Percentiles rank a stretch among this genome's conserved stretches.
These are phyloP conservation scores for Strix uralensis DNA, from an alignment of 2,113 vertebrate species.

Conservation along the genomic window DNA sequence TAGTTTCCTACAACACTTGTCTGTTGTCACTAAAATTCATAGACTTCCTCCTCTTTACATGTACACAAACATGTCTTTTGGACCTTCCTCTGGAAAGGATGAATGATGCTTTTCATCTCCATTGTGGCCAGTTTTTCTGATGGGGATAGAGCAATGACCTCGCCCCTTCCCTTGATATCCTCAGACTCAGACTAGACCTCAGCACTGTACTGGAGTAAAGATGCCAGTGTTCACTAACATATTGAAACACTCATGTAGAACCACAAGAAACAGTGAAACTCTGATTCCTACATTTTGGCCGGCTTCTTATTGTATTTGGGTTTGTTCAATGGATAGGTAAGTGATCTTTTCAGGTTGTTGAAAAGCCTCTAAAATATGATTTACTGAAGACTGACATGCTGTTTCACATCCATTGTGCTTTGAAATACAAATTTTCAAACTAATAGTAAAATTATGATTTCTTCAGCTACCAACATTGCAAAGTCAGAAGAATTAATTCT, in stretches of 20 bases:
- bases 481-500: background rate
- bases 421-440: background rate
- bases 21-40: background rate
- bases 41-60: background rate
- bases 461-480: background rate
- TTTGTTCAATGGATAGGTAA: background rate
- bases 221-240: background rate
- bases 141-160: background rate
- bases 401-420: background rate
- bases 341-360: background rate
- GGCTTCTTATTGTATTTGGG: background rate
- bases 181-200: background rate
- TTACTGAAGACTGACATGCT: background rate
- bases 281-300: background rate
- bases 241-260: background rate
- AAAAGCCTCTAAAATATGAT: background rate
- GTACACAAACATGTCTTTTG: background rate
- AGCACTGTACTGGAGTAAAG: background rate
- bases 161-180: rapidly evolving
- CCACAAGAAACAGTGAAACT: background rate
- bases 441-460: background rate
- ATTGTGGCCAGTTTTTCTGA: background rate
- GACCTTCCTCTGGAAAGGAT: background rate
- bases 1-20: background rate
- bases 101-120: background rate